Conservation (phyloP, 2,797 vertebrate species). For the Hippoglossus hippoglossus region DNA sequence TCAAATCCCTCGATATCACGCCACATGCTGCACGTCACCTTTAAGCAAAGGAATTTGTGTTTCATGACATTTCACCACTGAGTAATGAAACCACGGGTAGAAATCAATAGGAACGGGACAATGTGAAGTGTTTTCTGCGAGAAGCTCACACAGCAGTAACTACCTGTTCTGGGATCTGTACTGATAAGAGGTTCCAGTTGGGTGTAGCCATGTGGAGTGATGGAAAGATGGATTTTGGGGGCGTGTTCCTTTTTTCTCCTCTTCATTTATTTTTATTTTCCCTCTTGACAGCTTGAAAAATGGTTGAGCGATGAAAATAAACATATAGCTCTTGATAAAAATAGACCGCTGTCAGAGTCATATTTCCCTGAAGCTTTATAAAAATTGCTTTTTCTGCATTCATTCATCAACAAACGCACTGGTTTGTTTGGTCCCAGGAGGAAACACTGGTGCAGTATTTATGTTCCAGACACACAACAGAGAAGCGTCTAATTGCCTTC, state of each 20-base stretch:
- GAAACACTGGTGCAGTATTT: slow-evolving; percentile 54
- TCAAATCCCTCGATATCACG: slow-evolving; percentile 44
- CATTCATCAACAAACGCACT: slow-evolving; percentile 72
- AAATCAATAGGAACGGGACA: slow-evolving; percentile 49
- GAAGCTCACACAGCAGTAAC: slow-evolving; percentile 16
- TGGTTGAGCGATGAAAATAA: slow-evolving; percentile 65
- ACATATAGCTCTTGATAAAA: slow-evolving; percentile 73
- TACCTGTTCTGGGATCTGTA: slow-evolving; percentile 19
- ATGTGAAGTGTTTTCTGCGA: slow-evolving; percentile 24
- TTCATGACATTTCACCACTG: slow-evolving; percentile 40
- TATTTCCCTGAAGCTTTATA: slow-evolving; percentile 76
- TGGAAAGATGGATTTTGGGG: slow-evolving; percentile 37
- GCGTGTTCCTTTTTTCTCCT: slow-evolving; percentile 32
- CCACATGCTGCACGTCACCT: slow-evolving; percentile 21
- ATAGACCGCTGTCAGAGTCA: slow-evolving; percentile 69
- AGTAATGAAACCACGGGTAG: slow-evolving; percentile 45
- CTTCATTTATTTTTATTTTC: slow-evolving; percentile 68
- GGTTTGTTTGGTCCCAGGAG: slow-evolving; percentile 66
- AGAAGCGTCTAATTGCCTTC: slow-evolving; percentile 76
- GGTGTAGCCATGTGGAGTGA: slow-evolving; percentile 33
- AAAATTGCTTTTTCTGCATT: slow-evolving; percentile 75
- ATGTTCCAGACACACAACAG: slow-evolving; percentile 65
- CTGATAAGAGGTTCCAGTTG: slow-evolving; percentile 36
- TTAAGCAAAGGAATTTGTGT: slow-evolving; percentile 42
- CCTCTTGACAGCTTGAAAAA: slow-evolving; percentile 72